These are phyloP conservation scores for Diaprepes abbreviatus DNA, from an alignment of 2,888 invertebrate species.

Conservation along the genomic window DNA sequence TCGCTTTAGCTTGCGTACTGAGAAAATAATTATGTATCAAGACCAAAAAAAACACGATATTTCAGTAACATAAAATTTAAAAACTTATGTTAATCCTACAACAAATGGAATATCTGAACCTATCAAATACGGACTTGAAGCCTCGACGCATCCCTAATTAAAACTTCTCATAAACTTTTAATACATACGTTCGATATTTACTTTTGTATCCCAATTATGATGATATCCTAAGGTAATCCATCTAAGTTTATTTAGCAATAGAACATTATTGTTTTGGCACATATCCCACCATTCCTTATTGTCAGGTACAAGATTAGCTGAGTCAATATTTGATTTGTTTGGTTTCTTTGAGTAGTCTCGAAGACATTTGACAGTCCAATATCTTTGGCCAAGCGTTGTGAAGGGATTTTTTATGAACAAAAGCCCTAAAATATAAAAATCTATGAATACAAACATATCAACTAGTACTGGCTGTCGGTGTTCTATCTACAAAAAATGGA, in stretches of 20 bases:
- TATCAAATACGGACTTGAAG: too few relatives aligned
- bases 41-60: too few relatives aligned
- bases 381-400: conserved; percentile 80
- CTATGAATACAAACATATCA: not conserved
- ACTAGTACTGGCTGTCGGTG: too few relatives aligned
- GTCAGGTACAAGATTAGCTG: conserved; percentile 64
- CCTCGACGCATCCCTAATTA: not conserved
- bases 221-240: conserved; percentile 99
- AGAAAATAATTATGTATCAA: too few relatives aligned
- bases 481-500: too few relatives aligned
- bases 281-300: conserved; percentile 77
- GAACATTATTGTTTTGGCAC: conserved; percentile 65
- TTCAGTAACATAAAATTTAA: too few relatives aligned
- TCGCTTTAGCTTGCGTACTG: too few relatives aligned
- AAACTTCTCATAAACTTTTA: conserved; percentile 45
- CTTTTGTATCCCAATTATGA: conserved; percentile 97
- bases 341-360: conserved; percentile 83
- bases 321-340: conserved; percentile 78
- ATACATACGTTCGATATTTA: conserved; percentile 23
- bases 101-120: too few relatives aligned
- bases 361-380: conserved; percentile 86
- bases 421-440: conserved; percentile 77
- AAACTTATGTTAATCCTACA: too few relatives aligned
- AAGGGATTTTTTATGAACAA: conserved; percentile 89
- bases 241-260: conserved; percentile 74